These are phyloP conservation scores for Drosophila ananassae DNA, from an alignment of 1,140 invertebrate species.

Conservation along the genomic window DNA sequence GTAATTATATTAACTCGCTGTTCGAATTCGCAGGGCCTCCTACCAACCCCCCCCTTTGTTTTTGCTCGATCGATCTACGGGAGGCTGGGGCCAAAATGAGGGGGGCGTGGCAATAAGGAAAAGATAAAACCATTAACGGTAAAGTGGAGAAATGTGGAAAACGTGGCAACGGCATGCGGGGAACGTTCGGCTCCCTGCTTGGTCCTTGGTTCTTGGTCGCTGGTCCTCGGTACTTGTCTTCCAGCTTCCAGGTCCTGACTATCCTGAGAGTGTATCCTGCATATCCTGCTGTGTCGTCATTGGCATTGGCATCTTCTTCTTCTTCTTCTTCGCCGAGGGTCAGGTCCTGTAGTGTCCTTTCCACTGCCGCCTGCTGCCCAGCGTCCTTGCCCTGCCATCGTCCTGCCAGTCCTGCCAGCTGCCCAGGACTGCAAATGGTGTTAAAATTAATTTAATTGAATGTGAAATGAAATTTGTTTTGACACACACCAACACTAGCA, in stretches of 20 bases:
- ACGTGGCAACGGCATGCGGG: slow-evolving; percentile 76
- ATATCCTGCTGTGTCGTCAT: slow-evolving; percentile 69
- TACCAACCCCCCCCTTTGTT: slow-evolving; percentile 2
- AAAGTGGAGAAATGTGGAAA: slow-evolving; percentile 75
- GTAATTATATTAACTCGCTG: slow-evolving; percentile 83
- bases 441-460: slow-evolving; percentile 84
- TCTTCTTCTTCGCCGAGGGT: slow-evolving; percentile 35
- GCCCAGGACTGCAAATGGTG: slow-evolving; percentile 73
- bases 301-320: slow-evolving; percentile 63
- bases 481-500: slow-evolving; percentile 60
- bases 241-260: slow-evolving; percentile 1
- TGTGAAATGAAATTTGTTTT: slow-evolving; percentile 83
- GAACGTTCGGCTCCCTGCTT: slow-evolving; percentile 14
- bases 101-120: slow-evolving; percentile 45
- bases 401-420: neutral
- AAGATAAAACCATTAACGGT: slow-evolving; percentile 78
- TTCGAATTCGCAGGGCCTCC: slow-evolving; percentile 60
- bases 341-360: slow-evolving; percentile 15
- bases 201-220: neutral
- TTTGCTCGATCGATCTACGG: slow-evolving; percentile 65
- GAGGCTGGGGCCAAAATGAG: neutral
- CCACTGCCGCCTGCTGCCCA: neutral
- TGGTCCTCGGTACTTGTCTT: neutral
- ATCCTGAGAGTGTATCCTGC: slow-evolving; percentile 17
- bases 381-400: neutral